Evolutionary conservation across 2,113 vertebrate species (phyloP).

Genomic region (Crocuta crocuta): DNA sequence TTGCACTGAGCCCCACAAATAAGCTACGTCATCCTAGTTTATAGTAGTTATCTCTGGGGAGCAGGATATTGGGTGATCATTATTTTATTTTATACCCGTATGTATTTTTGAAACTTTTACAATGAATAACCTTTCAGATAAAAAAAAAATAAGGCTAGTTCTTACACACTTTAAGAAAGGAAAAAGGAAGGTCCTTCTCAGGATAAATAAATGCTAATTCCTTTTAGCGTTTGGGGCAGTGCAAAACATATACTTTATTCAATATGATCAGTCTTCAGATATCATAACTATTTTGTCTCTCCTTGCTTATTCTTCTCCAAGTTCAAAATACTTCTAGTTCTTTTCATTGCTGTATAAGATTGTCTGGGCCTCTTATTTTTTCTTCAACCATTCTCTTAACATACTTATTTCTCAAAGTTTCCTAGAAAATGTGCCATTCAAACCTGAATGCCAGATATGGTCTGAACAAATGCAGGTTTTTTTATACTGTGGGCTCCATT

Average conservation of each 20-base stretch:
- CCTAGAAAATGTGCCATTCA: constrained; percentile 47
- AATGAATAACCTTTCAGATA: not conserved
- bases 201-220: constrained; percentile 7
- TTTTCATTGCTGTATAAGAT: constrained; percentile 2
- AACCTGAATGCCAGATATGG: constrained; percentile 4
- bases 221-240: not conserved
- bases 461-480: constrained; percentile 29
- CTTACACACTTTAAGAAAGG: not conserved
- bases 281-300: not conserved
- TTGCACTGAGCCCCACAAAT: not conserved
- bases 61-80: not conserved
- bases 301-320: constrained; percentile 5
- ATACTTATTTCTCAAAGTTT: constrained; percentile 14
- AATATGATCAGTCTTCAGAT: not conserved
- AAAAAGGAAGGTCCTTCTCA: not conserved
- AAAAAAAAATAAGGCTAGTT: constrained; percentile 25
- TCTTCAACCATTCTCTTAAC: constrained; percentile 29
- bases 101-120: constrained; percentile 16
- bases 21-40: not conserved
- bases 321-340: constrained; percentile 13
- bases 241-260: constrained; percentile 22
- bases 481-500: not conserved
- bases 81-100: not conserved
- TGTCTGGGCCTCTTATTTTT: not conserved
- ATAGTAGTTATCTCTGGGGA: not conserved